Conservation (phyloP, 2,888 invertebrate species). For the Pelosia muscerda region DNA sequence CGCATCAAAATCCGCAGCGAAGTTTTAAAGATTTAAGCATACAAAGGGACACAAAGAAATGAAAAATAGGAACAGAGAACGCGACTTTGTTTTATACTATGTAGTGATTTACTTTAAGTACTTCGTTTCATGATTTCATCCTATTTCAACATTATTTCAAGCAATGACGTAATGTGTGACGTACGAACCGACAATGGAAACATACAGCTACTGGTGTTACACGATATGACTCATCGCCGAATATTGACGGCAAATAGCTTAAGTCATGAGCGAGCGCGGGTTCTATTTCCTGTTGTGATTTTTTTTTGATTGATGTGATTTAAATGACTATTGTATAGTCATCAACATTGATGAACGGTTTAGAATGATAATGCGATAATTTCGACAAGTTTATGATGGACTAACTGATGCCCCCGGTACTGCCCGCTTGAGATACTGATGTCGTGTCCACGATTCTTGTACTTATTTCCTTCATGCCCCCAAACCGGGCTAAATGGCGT, state of each 20-base stretch:
- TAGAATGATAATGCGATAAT: neutral
- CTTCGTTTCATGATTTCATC: slow-evolving; percentile 8
- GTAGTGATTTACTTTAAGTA: neutral
- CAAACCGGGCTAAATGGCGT: too few relatives aligned
- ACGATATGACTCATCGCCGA: slow-evolving; percentile 65
- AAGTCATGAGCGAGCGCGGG: slow-evolving; percentile 31
- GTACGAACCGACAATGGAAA: slow-evolving; percentile 51
- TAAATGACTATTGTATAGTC: neutral
- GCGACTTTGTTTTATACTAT: too few relatives aligned
- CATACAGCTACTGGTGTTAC: slow-evolving; percentile 50
- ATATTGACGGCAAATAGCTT: slow-evolving; percentile 50
- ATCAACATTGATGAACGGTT: neutral
- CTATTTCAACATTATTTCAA: slow-evolving; percentile 16
- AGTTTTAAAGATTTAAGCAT: too few relatives aligned
- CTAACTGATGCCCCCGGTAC: neutral
- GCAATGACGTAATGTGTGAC: slow-evolving; percentile 47
- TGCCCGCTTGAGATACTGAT: neutral
- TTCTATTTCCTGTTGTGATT: slow-evolving; percentile 18
- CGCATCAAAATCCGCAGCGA: too few relatives aligned
- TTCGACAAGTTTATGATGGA: neutral
- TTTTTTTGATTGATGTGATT: slow-evolving; percentile 16
- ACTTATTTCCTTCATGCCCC: too few relatives aligned
- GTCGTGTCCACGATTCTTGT: too few relatives aligned
- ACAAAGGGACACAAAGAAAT: too few relatives aligned
- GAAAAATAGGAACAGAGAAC: too few relatives aligned